A percentile compares a stretch with the other conserved stretches of the same genome.
These are phyloP conservation scores for Oxyscelio sp. DNA, from an alignment of 2,888 invertebrate species.

Conservation along the genomic window DNA sequence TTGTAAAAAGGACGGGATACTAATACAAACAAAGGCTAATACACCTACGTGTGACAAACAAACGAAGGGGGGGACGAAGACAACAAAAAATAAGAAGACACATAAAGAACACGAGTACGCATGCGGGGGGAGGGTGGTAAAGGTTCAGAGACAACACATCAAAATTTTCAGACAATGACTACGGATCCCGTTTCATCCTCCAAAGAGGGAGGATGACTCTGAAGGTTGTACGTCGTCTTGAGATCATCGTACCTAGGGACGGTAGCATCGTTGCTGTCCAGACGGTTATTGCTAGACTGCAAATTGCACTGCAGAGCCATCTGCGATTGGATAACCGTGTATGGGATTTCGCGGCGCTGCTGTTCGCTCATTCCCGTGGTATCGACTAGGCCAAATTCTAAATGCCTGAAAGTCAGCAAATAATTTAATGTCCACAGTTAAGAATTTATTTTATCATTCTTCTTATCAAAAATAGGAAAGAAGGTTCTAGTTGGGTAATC, in stretches of 20 bases:
- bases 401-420: slow-evolving; percentile 93
- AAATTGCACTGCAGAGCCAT: slow-evolving; percentile 80
- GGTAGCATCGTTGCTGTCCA: slow-evolving; percentile 83
- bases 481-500: no score
- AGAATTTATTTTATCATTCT: no score
- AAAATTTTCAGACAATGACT: slow-evolving; percentile 86
- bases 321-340: slow-evolving; percentile 94
- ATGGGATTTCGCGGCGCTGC: slow-evolving; percentile 95
- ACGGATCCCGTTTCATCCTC: slow-evolving; percentile 88
- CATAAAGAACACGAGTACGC: slow-evolving; percentile 60
- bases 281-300: slow-evolving; percentile 84
- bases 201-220: slow-evolving; percentile 84
- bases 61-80: slow-evolving; percentile 36
- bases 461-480: no score
- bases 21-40: neutral
- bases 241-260: slow-evolving; percentile 88
- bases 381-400: slow-evolving; percentile 96
- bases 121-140: slow-evolving; percentile 58
- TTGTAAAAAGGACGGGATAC: neutral
- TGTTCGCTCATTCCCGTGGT: slow-evolving; percentile 96
- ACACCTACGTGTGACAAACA: slow-evolving; percentile 17
- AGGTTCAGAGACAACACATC: slow-evolving; percentile 15
- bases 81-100: slow-evolving; percentile 47
- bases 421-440: no score
- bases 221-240: slow-evolving; percentile 87